phyloP scores from a whole-genome alignment of 2,888 invertebrate genomes.

The Mesorhabditis sp. region DNA sequence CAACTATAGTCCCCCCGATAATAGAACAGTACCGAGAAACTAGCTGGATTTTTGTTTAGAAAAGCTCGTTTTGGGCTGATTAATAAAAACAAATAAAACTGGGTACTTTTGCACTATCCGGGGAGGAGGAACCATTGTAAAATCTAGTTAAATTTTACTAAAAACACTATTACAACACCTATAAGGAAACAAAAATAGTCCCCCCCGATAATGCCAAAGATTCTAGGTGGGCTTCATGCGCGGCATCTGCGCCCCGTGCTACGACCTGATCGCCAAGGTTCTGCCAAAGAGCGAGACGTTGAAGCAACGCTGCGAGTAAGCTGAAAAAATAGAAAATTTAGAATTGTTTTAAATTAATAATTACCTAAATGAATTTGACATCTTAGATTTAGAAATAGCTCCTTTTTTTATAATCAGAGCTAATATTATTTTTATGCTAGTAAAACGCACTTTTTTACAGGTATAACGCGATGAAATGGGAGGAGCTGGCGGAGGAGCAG shows the following conservation, averaged over 20 bases:
- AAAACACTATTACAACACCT: neutral
- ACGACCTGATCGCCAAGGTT: conserved; percentile 69
- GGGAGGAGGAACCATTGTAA: neutral
- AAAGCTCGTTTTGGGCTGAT: no score
- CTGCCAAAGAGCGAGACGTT: conserved; percentile 73
- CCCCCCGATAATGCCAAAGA: neutral
- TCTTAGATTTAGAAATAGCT: neutral
- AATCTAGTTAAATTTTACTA: no score
- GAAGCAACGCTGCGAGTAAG: conserved; percentile 61
- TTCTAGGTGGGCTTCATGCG: conserved; percentile 71
- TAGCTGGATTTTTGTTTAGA: no score
- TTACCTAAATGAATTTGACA: neutral
- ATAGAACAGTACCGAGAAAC: no score
- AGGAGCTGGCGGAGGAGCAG: conserved; percentile 62
- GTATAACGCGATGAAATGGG: conserved; percentile 69
- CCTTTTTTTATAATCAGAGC: neutral
- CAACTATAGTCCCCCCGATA: no score
- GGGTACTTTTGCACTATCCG: no score
- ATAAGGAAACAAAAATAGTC: neutral
- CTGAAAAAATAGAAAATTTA: neutral
- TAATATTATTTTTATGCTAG: no score
- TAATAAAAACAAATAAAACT: no score
- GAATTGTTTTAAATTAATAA: neutral
- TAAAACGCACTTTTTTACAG: conserved; percentile 37
- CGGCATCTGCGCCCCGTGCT: conserved; percentile 79